A percentile compares a stretch with the other conserved stretches of the same genome.
Evolutionary conservation across 2,797 vertebrate species (phyloP).

Genomic region (Notolepis coatsorum): DNA sequence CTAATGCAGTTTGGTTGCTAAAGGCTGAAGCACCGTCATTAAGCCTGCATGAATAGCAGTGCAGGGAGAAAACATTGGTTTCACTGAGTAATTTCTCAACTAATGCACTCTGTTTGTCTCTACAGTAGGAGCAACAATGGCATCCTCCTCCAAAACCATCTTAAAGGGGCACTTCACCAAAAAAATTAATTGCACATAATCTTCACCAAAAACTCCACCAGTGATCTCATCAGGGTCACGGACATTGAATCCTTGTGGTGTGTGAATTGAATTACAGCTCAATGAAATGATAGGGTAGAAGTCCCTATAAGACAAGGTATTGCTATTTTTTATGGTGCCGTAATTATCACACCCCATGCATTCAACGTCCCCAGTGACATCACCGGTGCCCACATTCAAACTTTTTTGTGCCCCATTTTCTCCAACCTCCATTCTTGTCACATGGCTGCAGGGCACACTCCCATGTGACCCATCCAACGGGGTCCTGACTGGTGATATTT

Average conservation of each 20-base stretch:
- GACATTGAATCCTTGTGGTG: too few species aligned
- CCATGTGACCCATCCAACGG: not conserved
- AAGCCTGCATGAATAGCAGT: slow-evolving; percentile 29
- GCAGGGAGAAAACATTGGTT: slow-evolving; percentile 14
- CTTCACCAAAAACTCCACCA: too few species aligned
- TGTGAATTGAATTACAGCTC: too few species aligned
- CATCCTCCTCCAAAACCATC: not conserved
- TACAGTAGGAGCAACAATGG: not conserved
- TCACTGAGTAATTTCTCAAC: not conserved
- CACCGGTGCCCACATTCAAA: too few species aligned
- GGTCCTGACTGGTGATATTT: not conserved
- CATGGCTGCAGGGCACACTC: not conserved
- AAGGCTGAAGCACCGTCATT: slow-evolving; percentile 10
- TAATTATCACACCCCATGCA: too few species aligned
- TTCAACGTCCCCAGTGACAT: too few species aligned
- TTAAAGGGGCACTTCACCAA: too few species aligned
- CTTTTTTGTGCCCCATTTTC: slow-evolving; percentile 18
- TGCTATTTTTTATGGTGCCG: too few species aligned
- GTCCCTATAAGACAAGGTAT: too few species aligned
- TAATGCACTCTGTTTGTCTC: slow-evolving; percentile 11
- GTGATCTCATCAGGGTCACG: too few species aligned
- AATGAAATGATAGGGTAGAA: too few species aligned
- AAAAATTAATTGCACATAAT: too few species aligned
- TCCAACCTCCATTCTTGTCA: not conserved
- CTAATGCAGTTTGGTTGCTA: slow-evolving; percentile 9